Evolutionary conservation across 2,797 vertebrate genomes (phyloP).

Genomic region (Acipenser transmontanus): DNA sequence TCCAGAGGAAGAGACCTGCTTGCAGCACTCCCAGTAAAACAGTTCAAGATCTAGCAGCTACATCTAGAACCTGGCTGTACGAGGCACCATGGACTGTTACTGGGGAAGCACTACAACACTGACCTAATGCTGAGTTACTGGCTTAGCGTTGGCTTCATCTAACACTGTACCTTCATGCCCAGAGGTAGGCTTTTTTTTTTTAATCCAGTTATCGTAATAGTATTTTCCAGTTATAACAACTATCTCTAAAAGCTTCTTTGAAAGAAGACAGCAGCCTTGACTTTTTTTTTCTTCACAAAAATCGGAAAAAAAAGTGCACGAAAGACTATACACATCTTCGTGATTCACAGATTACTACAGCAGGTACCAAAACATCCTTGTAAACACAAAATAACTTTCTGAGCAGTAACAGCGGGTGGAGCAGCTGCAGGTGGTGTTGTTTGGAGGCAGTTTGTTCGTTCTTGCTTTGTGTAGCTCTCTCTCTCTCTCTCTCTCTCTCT

Average conservation of each 20-base stretch:
- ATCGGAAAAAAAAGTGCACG: conserved; percentile 25
- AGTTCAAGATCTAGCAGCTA: too few relatives aligned
- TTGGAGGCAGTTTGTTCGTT: neutral
- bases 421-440: conserved; percentile 43
- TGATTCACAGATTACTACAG: conserved; percentile 26
- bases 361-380: conserved; percentile 25
- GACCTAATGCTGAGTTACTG: too few relatives aligned
- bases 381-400: conserved; percentile 19
- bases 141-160: neutral
- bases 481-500: too few relatives aligned
- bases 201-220: conserved; percentile 23
- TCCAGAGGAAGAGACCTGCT: too few relatives aligned
- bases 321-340: conserved; percentile 31
- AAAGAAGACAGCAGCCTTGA: conserved; percentile 21
- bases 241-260: conserved; percentile 4
- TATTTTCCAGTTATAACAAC: conserved; percentile 19
- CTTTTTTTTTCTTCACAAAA: conserved; percentile 1
- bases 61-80: too few relatives aligned
- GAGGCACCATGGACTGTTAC: too few relatives aligned
- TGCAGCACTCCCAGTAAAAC: too few relatives aligned
- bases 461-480: conserved; percentile 14
- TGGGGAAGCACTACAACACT: too few relatives aligned
- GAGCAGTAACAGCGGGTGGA: conserved; percentile 8
- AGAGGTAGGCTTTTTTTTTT: conserved; percentile 15
- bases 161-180: conserved; percentile 16